phyloP scores from a whole-genome alignment of 2,113 vertebrate genomes.

The Furnarius figulus region DNA sequence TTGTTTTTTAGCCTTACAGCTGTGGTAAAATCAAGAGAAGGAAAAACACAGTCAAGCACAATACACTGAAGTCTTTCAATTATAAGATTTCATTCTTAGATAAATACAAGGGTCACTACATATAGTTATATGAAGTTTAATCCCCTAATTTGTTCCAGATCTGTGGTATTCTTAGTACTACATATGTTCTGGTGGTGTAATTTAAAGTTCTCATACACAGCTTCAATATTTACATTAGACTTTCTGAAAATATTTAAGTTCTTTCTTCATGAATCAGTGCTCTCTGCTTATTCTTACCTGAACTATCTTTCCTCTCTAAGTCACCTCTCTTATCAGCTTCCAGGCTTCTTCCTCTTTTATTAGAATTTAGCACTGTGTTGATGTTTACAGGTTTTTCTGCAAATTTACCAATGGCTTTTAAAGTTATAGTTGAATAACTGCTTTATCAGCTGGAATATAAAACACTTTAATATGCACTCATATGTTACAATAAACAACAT shows the following conservation, averaged over 20 bases:
- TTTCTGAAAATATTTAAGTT: background rate
- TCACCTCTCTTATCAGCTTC: background rate
- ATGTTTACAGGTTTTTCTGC: background rate
- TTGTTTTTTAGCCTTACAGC: background rate
- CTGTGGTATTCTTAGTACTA: background rate
- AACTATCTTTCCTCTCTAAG: background rate
- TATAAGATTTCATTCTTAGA: background rate
- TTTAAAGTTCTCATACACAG: background rate
- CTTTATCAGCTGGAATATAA: background rate
- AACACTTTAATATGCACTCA: background rate
- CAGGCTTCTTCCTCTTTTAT: background rate
- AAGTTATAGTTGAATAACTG: background rate
- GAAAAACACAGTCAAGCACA: background rate
- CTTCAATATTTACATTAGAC: background rate
- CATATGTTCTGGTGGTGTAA: background rate
- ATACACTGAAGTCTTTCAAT: background rate
- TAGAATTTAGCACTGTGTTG: background rate
- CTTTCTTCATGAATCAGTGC: background rate
- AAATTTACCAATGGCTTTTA: background rate
- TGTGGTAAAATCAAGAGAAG: background rate
- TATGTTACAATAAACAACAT: background rate
- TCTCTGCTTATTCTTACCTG: background rate
- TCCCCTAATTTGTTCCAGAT: background rate
- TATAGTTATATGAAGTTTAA: background rate
- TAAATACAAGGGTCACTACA: background rate